These are phyloP conservation scores for Agrilus biguttatus DNA, from an alignment of 2,888 invertebrate species.

Conservation along the genomic window DNA sequence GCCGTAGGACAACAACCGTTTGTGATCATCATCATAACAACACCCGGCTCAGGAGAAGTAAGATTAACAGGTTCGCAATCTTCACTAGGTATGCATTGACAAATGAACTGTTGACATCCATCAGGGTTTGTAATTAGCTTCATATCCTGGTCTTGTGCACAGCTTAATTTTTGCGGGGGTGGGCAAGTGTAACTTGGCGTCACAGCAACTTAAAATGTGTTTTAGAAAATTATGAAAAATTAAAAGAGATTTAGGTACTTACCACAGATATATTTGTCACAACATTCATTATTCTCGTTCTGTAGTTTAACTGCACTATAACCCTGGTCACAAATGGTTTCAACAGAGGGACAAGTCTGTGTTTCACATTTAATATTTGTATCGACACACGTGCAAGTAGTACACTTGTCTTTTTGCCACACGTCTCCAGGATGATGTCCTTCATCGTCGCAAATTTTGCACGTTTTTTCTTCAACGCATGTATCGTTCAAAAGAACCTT, in stretches of 20 bases:
- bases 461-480: constrained; percentile 53
- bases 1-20: constrained; percentile 59
- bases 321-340: constrained; percentile 47
- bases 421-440: constrained; percentile 53
- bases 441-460: constrained; percentile 60
- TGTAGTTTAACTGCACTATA: constrained; percentile 37
- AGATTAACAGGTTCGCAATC: constrained; percentile 47
- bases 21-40: constrained; percentile 39
- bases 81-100: constrained; percentile 60
- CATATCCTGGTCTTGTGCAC: constrained; percentile 55
- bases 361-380: constrained; percentile 48
- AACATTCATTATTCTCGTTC: constrained; percentile 46
- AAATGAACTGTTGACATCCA: constrained; percentile 60
- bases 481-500: constrained; percentile 54
- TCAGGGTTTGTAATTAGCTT: constrained; percentile 48
- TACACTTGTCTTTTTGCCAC: constrained; percentile 60
- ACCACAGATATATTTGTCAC: constrained; percentile 56
- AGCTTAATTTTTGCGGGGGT: constrained; percentile 51
- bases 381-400: constrained; percentile 53
- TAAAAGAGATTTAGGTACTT: constrained; percentile 16
- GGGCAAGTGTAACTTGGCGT: constrained; percentile 34
- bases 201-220: neutral
- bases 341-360: constrained; percentile 39
- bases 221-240: neutral
- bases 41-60: constrained; percentile 39